Percentiles rank a stretch among this genome's conserved stretches.
These are phyloP conservation scores for Labeo catla DNA, from an alignment of 2,113 vertebrate genomes.

Conservation along the genomic window DNA sequence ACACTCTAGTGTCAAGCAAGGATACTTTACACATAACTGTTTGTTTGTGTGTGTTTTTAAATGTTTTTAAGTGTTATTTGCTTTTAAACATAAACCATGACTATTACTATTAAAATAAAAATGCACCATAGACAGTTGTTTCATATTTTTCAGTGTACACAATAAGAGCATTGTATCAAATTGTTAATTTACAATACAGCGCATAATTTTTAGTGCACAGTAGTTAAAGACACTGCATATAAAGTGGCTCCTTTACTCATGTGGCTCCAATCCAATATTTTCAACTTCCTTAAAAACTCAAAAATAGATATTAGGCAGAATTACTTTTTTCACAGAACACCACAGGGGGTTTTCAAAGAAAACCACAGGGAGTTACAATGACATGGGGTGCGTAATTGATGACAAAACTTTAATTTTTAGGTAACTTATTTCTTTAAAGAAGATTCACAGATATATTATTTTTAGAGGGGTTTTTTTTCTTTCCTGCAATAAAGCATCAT, in stretches of 20 bases:
- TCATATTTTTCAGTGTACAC: not conserved
- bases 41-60: no score
- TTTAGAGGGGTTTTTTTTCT: not conserved
- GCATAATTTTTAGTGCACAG: not conserved
- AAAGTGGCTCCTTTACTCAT: not conserved
- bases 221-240: not conserved
- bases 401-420: not conserved
- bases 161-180: not conserved
- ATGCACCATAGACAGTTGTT: not conserved
- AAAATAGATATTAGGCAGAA: not conserved
- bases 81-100: no score
- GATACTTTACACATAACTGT: no score
- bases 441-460: not conserved
- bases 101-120: no score
- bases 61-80: no score
- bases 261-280: not conserved
- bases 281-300: not conserved
- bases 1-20: no score
- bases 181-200: not conserved
- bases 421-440: not conserved
- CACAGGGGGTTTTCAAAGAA: not conserved
- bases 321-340: not conserved
- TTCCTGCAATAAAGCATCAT: not conserved
- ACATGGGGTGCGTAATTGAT: not conserved
- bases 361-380: not conserved